These are phyloP conservation scores for Rattus norvegicus DNA, from an alignment of 2,113 vertebrate genomes.

Conservation along the genomic window DNA sequence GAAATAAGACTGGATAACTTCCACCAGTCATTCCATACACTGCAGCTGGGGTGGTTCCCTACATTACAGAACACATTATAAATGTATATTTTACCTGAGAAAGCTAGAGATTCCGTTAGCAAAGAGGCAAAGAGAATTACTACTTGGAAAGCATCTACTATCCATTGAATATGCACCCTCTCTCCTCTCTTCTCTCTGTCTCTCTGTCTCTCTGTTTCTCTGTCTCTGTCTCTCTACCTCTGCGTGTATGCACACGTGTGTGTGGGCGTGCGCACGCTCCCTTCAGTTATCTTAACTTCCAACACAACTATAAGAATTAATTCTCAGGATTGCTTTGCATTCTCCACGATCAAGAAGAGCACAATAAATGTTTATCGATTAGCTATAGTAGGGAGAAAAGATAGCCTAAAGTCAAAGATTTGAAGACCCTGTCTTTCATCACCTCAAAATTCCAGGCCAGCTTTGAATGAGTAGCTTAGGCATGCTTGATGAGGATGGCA, in stretches of 20 bases:
- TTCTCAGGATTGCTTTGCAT: neutral
- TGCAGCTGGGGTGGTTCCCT: neutral
- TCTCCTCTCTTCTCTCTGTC: no score
- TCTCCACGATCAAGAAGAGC: neutral
- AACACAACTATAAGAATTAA: neutral
- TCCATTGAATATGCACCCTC: neutral
- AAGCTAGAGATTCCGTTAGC: neutral
- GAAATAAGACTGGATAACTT: neutral
- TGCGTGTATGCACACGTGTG: neutral
- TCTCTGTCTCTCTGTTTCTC: no score
- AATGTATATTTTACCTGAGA: neutral
- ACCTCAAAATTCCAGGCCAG: neutral
- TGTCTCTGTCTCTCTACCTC: neutral
- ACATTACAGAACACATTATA: neutral
- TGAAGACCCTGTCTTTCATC: neutral
- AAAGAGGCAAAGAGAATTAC: no score
- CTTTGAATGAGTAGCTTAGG: neutral
- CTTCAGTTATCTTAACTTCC: neutral
- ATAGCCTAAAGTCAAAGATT: neutral
- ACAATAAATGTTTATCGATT: neutral
- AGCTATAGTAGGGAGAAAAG: neutral
- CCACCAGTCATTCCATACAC: neutral
- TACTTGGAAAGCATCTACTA: neutral
- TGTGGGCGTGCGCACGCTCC: no score
- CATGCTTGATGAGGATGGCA: neutral